Conservation (phyloP, 1,140 invertebrate genomes). For the Mercenaria mercenaria region DNA sequence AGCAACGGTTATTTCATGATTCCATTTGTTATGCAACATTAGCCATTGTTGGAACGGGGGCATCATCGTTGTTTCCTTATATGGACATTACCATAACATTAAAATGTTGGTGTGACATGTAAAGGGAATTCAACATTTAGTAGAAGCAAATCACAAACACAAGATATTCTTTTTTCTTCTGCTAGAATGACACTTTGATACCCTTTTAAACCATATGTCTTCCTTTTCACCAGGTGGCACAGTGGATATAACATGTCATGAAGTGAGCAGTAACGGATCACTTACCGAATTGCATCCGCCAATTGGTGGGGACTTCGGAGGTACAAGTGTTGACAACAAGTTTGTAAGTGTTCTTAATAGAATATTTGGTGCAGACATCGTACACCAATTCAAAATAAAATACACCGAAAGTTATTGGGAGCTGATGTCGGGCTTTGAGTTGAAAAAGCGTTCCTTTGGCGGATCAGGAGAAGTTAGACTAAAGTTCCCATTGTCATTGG, state of each 20-base stretch:
- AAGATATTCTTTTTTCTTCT: too few species aligned
- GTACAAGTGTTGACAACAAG: conserved; percentile 66
- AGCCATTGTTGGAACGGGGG: too few species aligned
- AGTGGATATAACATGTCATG: conserved; percentile 70
- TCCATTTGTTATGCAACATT: too few species aligned
- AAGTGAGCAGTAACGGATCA: conserved; percentile 44
- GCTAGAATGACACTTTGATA: too few species aligned
- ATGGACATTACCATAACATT: too few species aligned
- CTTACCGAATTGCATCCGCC: conserved; percentile 67
- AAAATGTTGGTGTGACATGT: too few species aligned
- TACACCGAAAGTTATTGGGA: conserved; percentile 57
- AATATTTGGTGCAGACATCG: conserved; percentile 56
- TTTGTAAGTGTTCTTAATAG: conserved; percentile 48
- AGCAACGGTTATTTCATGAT: too few species aligned
- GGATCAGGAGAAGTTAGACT: conserved; percentile 24
- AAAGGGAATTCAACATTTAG: too few species aligned
- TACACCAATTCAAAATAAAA: conserved; percentile 40
- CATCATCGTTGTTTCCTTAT: too few species aligned
- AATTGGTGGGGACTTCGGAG: conserved; percentile 69
- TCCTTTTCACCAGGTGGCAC: conserved; percentile 65
- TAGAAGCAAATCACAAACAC: too few species aligned
- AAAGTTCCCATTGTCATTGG: conserved; percentile 45
- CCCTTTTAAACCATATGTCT: too few species aligned
- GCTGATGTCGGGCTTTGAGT: conserved; percentile 64
- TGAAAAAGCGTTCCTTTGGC: conserved; percentile 62